phyloP scores from a whole-genome alignment of 2,113 vertebrate genomes.

The Salvelinus alpinus region DNA sequence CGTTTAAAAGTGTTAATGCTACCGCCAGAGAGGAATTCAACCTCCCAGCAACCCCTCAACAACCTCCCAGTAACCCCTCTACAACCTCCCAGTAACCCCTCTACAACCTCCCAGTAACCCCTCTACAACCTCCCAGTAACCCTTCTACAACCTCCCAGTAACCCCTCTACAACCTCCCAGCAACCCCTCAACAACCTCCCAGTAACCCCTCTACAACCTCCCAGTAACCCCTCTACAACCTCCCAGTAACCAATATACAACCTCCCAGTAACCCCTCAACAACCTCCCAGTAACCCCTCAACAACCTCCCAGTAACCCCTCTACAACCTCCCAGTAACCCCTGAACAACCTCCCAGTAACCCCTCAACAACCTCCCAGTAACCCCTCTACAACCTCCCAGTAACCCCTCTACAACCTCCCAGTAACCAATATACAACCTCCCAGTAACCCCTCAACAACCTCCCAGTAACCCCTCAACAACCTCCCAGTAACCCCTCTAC shows the following conservation, averaged over 20 bases:
- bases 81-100: slow-evolving; percentile 33
- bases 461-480: too few relatives aligned
- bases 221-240: slow-evolving; percentile 22
- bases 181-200: not conserved
- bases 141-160: slow-evolving; percentile 25
- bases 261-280: too few relatives aligned
- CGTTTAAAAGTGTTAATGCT: slow-evolving; percentile 51
- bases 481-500: slow-evolving; percentile 32
- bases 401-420: slow-evolving; percentile 11
- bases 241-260: not conserved
- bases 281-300: too few relatives aligned
- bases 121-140: slow-evolving; percentile 26
- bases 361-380: too few relatives aligned
- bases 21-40: slow-evolving; percentile 16
- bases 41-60: slow-evolving; percentile 32
- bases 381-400: slow-evolving; percentile 33
- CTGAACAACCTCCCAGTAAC: too few relatives aligned
- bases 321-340: too few relatives aligned
- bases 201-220: too few relatives aligned
- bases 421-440: slow-evolving; percentile 27
- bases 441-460: slow-evolving; percentile 21
- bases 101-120: slow-evolving; percentile 23
- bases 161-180: slow-evolving; percentile 33
- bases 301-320: too few relatives aligned
- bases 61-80: slow-evolving; percentile 31